Evolutionary conservation across 2,888 invertebrate genomes (phyloP).

Genomic region (Amiota minor): DNA sequence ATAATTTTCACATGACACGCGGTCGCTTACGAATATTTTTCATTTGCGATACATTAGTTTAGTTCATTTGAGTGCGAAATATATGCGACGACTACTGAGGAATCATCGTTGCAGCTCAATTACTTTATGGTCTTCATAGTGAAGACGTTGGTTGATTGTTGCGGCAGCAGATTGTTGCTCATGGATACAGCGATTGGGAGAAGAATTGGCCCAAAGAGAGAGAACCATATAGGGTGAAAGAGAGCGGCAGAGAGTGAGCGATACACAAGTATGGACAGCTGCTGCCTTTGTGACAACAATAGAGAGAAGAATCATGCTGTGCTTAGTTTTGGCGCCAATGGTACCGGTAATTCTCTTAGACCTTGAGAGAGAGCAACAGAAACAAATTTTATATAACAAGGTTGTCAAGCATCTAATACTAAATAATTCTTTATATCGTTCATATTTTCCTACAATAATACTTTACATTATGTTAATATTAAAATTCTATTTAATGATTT

Average conservation of each 20-base stretch:
- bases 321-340: constrained; percentile 1
- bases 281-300: neutral
- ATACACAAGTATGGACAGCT: neutral
- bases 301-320: no score
- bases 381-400: no score
- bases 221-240: neutral
- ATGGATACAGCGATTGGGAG: neutral
- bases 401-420: no score
- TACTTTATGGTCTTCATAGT: neutral
- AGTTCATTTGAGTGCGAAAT: neutral
- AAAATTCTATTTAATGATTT: no score
- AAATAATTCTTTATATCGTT: no score
- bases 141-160: no score
- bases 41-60: neutral
- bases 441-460: no score
- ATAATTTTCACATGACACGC: constrained; percentile 12
- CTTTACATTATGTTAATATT: no score
- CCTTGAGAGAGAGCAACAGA: neutral
- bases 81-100: no score
- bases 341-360: neutral
- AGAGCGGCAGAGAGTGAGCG: no score
- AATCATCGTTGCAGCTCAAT: neutral
- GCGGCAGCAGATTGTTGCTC: neutral
- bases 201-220: neutral
- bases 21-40: neutral